Evolutionary conservation across 2,888 invertebrate species (phyloP).

Genomic region (Oligia strigilis): DNA sequence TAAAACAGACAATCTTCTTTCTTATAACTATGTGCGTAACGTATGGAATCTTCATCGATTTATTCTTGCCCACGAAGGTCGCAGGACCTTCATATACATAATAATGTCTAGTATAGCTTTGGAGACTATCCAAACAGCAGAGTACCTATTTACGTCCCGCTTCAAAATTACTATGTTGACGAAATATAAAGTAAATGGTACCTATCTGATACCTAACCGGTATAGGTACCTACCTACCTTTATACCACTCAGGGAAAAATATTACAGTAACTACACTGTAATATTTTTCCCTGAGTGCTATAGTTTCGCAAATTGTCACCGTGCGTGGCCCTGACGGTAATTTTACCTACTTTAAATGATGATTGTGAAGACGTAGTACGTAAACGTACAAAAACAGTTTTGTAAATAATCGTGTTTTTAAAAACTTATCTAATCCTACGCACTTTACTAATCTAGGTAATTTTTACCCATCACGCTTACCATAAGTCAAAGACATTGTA

Average conservation of each 20-base stretch:
- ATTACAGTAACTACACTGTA: not conserved
- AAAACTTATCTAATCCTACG: not conserved
- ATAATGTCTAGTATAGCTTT: not conserved
- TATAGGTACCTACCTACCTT: not conserved
- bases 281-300: not conserved
- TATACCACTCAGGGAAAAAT: too few relatives aligned
- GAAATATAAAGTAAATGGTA: not conserved
- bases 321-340: not conserved
- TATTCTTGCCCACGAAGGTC: not conserved
- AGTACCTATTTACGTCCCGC: not conserved
- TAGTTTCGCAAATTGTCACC: not conserved
- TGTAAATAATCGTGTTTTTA: conserved; percentile 1
- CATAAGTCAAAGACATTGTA: not conserved
- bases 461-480: not conserved
- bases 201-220: not conserved
- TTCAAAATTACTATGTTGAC: not conserved
- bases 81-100: not conserved
- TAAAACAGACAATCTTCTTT: too few relatives aligned
- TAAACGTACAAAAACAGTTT: not conserved
- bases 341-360: conserved; percentile 21
- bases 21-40: too few relatives aligned
- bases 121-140: conserved; percentile 11
- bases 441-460: not conserved
- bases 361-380: not conserved
- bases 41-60: not conserved